Base-by-base conservation (phyloP, 2,888 invertebrate species). In the Abrostola triplasia region DNA sequence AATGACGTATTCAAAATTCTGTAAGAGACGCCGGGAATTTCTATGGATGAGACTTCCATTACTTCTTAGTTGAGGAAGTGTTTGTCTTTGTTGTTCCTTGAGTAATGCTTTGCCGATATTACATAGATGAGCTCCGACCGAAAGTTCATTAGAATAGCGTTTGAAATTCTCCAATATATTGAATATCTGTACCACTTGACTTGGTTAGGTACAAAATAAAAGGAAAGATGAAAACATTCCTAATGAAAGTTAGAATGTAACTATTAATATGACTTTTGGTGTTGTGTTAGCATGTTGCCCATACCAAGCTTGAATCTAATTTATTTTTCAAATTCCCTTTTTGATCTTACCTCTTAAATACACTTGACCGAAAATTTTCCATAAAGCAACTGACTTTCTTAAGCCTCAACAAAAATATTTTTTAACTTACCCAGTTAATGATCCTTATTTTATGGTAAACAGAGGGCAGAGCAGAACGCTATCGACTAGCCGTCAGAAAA, bases 1-100 rank as follows among this genome's bases (percentile, higher is more conserved):
- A 77, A 78, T 79, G 53, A 73, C 58, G 74, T 58, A 73, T 79
- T 74, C 79, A 79, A 70, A 62, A 64, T 67, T 59, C 50, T 59
- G 52, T 63, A 55, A 59, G 36, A 59, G 56, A 59, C 44, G 59
- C 55, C 40, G 49, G 58, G 61, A 68, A 62, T 67, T 66, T 64
- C 48, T 52, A 65, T 66, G 49, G 50, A 42, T 38, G 9, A 47
- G 37, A 59, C 44, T 65, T 66, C 38, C 11, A 60, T 50, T 6
- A 51, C n/a, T 42, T 5, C 47, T 49, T 50, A 12, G 9, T 10
- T 38, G n/a, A 55, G 48, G 50, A 64, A 63, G 37, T 36, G n/a
- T 51, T 62, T 56, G 12, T 68, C 48, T 35, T 13, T 42, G 50
- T 24, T 35, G 11, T 52, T 8, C 5, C 24, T 36, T 7, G n/a